These are phyloP conservation scores for Coelopa pilipes DNA, from an alignment of 2,888 invertebrate species.

Conservation along the genomic window DNA sequence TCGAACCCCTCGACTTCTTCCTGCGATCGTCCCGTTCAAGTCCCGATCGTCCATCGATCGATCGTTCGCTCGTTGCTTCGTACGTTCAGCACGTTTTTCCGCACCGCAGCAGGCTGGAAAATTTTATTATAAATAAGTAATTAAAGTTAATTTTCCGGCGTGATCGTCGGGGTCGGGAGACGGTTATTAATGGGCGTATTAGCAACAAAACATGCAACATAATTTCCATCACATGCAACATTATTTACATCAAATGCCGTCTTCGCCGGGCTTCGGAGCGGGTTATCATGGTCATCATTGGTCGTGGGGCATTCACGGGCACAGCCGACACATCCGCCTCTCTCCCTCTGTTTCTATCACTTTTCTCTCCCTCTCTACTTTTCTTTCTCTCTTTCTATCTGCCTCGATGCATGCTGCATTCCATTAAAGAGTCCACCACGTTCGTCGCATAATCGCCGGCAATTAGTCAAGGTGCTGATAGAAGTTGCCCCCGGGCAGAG, in stretches of 20 bases:
- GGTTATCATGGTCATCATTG: conserved; percentile 18
- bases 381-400: not conserved
- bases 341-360: no score
- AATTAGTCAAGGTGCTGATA: conserved; percentile 20
- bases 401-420: conserved; percentile 19
- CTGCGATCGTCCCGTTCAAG: not conserved
- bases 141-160: conserved; percentile 20
- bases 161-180: not conserved
- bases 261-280: conserved; percentile 1
- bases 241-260: not conserved
- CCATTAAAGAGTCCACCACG: conserved; percentile 23
- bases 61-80: not conserved
- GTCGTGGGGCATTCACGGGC: not conserved
- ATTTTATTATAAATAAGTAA: conserved; percentile 27
- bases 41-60: not conserved
- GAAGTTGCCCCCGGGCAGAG: conserved; percentile 15
- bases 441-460: conserved; percentile 22
- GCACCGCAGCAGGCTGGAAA: not conserved
- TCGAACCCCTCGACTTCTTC: not conserved
- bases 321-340: no score
- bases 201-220: conserved; percentile 21
- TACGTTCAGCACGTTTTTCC: not conserved
- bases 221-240: not conserved
- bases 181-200: conserved; percentile 15
- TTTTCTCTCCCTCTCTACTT: no score